A percentile compares a stretch with the other conserved stretches of the same genome.
Evolutionary conservation across 1,140 invertebrate genomes (phyloP).

Genomic region (Anastrepha ludens): DNA sequence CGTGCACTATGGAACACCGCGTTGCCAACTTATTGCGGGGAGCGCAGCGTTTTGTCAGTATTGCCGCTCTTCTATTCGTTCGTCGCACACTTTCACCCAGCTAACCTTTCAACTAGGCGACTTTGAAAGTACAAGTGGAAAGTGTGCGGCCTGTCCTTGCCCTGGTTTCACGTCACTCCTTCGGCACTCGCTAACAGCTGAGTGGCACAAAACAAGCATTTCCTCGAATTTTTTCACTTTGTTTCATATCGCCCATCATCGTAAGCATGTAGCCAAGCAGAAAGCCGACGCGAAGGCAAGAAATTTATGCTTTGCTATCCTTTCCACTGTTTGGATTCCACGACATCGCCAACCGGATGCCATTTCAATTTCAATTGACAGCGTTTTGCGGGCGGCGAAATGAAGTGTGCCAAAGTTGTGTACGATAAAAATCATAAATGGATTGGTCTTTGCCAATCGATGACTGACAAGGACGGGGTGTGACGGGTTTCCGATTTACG

Average conservation of each 20-base stretch:
- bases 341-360: not conserved
- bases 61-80: not conserved
- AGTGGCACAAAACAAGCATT: slow-evolving; percentile 1
- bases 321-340: too few species aligned
- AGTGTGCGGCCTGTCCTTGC: slow-evolving; percentile 11
- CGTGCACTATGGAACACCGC: not conserved
- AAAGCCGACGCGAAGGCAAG: not conserved
- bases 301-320: not conserved
- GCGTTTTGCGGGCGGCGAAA: not conserved
- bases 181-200: slow-evolving; percentile 4
- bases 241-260: not conserved
- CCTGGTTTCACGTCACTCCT: slow-evolving; percentile 25
- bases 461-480: not conserved
- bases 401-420: not conserved
- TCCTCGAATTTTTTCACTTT: slow-evolving; percentile 24
- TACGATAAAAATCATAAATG: slow-evolving; percentile 43
- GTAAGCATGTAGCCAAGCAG: too few species aligned
- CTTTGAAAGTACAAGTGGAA: not conserved
- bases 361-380: slow-evolving; percentile 35
- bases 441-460: not conserved
- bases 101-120: not conserved
- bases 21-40: not conserved
- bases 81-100: not conserved
- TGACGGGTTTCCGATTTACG: not conserved
- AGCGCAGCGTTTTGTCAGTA: not conserved